phyloP scores from a whole-genome alignment of 2,797 vertebrate species.

The Perodicticus potto region DNA sequence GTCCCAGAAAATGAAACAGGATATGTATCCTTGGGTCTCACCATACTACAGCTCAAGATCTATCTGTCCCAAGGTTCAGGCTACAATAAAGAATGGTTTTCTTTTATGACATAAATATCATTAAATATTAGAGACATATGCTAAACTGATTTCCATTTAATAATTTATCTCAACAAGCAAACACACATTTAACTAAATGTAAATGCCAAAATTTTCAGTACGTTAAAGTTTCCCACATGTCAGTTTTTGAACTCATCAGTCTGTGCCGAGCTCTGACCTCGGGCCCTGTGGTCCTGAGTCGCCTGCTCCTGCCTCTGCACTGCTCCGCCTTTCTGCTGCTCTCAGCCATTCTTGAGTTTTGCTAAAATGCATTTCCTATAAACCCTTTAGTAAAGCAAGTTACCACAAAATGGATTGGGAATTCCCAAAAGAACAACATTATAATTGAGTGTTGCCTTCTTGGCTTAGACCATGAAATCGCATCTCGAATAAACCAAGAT shows the following conservation, averaged over 20 bases:
- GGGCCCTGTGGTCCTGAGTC: not conserved
- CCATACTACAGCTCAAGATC: not conserved
- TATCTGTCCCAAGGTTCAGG: not conserved
- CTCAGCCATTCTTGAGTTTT: conserved; percentile 32
- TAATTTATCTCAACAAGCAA: conserved; percentile 4
- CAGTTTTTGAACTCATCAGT: not conserved
- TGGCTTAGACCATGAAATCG: conserved; percentile 51
- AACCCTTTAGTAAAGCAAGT: conserved; percentile 42
- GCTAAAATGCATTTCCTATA: conserved; percentile 48
- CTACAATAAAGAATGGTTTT: not conserved
- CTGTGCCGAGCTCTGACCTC: not conserved
- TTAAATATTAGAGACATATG: conserved; percentile 7
- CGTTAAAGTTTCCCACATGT: too few relatives aligned
- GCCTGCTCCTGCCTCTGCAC: not conserved
- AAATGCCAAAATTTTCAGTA: conserved; percentile 5
- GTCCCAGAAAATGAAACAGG: not conserved
- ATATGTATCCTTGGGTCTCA: not conserved
- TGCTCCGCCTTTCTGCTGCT: not conserved
- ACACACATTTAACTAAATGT: conserved; percentile 30
- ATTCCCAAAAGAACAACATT: conserved; percentile 38
- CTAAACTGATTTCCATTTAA: not conserved
- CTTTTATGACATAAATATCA: not conserved
- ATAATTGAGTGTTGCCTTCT: conserved; percentile 30
- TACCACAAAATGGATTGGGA: not conserved
- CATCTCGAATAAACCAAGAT: conserved; percentile 40